Evolutionary conservation across 2,797 vertebrate species (phyloP).

Genomic region (Adrianichthys oophorus): DNA sequence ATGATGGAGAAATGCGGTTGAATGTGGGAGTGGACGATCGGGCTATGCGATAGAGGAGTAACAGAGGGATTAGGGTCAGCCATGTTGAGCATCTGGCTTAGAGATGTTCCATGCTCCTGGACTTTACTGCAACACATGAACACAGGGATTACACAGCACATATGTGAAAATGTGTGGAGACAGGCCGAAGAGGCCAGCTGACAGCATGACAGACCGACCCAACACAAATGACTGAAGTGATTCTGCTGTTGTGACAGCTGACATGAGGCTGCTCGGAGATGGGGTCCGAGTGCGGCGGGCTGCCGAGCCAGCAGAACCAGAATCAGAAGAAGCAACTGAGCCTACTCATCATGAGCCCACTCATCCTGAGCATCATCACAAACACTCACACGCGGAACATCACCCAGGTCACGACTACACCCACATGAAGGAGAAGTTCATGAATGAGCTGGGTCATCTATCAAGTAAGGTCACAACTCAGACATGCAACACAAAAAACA

Average conservation of each 20-base stretch:
- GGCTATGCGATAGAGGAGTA: slow-evolving; percentile 56
- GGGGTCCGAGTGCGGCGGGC: slow-evolving; percentile 64
- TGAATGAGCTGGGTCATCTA: slow-evolving; percentile 80
- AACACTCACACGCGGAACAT: slow-evolving; percentile 51
- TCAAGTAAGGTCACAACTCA: slow-evolving; percentile 67
- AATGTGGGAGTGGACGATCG: slow-evolving; percentile 25
- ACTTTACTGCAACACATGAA: slow-evolving; percentile 43
- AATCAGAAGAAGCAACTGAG: slow-evolving; percentile 63
- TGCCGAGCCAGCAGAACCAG: slow-evolving; percentile 63
- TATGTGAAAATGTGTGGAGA: slow-evolving; percentile 36
- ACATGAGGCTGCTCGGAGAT: slow-evolving; percentile 62
- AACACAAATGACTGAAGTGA: background rate
- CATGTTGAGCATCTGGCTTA: slow-evolving; percentile 77
- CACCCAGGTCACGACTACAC: slow-evolving; percentile 77
- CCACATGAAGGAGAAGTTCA: slow-evolving; percentile 86
- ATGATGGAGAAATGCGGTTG: slow-evolving; percentile 39
- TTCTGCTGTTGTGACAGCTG: slow-evolving; percentile 41
- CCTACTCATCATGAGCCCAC: slow-evolving; percentile 53
- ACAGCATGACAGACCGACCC: slow-evolving; percentile 2
- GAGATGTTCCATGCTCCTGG: slow-evolving; percentile 49
- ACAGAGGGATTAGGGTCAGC: slow-evolving; percentile 79
- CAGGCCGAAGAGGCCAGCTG: slow-evolving; percentile 21
- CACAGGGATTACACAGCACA: slow-evolving; percentile 56
- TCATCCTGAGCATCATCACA: slow-evolving; percentile 56
- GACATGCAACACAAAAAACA: no score